These are phyloP conservation scores for Drosophila truncata DNA, from an alignment of 1,140 invertebrate species.

Conservation along the genomic window DNA sequence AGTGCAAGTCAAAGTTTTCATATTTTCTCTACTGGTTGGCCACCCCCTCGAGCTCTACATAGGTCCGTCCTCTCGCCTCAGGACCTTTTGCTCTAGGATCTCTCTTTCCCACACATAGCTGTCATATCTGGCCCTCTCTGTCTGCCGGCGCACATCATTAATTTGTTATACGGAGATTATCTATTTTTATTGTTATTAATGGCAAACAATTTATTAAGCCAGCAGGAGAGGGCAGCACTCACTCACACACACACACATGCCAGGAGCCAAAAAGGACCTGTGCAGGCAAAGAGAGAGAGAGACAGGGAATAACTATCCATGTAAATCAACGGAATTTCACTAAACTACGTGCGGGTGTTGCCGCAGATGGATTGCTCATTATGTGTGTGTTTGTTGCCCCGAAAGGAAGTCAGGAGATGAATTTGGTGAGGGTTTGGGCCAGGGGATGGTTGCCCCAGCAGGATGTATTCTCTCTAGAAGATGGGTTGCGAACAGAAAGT, in stretches of 20 bases:
- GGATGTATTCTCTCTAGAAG: neutral
- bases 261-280: neutral
- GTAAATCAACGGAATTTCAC: slow-evolving; percentile 79
- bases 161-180: slow-evolving; percentile 85
- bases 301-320: slow-evolving; percentile 30
- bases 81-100: neutral
- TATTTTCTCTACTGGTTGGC: slow-evolving; percentile 46
- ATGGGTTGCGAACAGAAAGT: slow-evolving; percentile 43
- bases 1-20: slow-evolving; percentile 62
- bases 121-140: slow-evolving; percentile 20
- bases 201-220: slow-evolving; percentile 84
- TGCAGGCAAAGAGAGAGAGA: too few species aligned
- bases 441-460: neutral
- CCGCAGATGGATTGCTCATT: slow-evolving; percentile 81
- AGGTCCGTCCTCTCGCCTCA: neutral
- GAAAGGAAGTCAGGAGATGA: slow-evolving; percentile 20
- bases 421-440: neutral
- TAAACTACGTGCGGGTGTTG: slow-evolving; percentile 82
- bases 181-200: slow-evolving; percentile 85
- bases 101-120: slow-evolving; percentile 2
- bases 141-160: slow-evolving; percentile 74
- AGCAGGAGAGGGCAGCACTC: slow-evolving; percentile 35
- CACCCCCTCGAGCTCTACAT: slow-evolving; percentile 3
- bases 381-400: slow-evolving; percentile 22
- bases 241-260: slow-evolving; percentile 51